Evolutionary conservation across 2,113 vertebrate species (phyloP).

Genomic region (Cheilinus undulatus): DNA sequence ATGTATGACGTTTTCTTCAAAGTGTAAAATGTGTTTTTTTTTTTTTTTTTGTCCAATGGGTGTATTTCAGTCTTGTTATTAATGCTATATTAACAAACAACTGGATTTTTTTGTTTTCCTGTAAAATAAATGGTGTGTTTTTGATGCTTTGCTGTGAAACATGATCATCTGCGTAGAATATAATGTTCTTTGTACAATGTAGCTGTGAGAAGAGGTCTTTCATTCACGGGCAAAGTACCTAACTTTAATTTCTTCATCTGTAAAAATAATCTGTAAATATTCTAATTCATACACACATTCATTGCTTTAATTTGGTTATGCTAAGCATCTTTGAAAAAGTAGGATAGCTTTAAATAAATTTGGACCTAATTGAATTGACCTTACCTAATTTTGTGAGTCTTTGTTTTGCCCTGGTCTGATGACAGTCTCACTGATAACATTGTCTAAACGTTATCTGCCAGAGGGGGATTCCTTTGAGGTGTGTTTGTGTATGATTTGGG

Average conservation of each 20-base stretch:
- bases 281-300: not conserved
- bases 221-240: slow-evolving; percentile 57
- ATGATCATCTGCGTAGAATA: slow-evolving; percentile 40
- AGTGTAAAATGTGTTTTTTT: slow-evolving; percentile 62
- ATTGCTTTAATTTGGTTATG: no score
- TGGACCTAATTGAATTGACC: no score
- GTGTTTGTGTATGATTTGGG: slow-evolving; percentile 33
- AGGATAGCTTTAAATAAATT: no score
- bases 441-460: slow-evolving; percentile 63
- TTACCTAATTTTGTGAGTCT: not conserved
- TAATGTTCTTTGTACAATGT: slow-evolving; percentile 57
- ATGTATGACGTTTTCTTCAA: slow-evolving; percentile 61
- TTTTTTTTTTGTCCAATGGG: slow-evolving; percentile 55
- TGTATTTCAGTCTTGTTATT: slow-evolving; percentile 59
- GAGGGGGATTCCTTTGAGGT: slow-evolving; percentile 46
- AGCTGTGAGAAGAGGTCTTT: slow-evolving; percentile 26
- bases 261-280: not conserved
- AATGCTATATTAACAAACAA: slow-evolving; percentile 69
- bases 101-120: slow-evolving; percentile 52
- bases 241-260: not conserved
- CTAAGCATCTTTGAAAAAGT: no score
- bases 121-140: slow-evolving; percentile 57
- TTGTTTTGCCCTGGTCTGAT: slow-evolving; percentile 67
- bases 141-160: slow-evolving; percentile 50
- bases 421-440: slow-evolving; percentile 35